phyloP scores from a whole-genome alignment of 2,797 vertebrate species.

The Acanthurus lineatus region DNA sequence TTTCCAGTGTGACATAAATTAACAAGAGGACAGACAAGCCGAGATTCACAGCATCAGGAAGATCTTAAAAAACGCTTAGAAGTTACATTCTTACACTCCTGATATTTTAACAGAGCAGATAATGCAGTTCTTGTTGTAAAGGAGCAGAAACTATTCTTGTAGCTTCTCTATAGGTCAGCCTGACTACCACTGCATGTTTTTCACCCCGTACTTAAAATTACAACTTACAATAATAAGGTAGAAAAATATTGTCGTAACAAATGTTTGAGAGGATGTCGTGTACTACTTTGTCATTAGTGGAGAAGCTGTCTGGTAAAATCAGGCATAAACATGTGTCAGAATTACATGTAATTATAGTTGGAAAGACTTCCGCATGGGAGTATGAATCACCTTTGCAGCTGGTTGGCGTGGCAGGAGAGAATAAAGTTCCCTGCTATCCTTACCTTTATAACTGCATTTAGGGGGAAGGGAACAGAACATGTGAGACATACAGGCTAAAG shows the following conservation, averaged over 20 bases:
- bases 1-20: conserved; percentile 63
- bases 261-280: conserved; percentile 84
- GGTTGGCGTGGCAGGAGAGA: conserved; percentile 75
- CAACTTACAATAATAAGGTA: conserved; percentile 73
- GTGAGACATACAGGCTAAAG: conserved; percentile 52
- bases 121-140: conserved; percentile 4
- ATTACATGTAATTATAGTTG: conserved; percentile 87
- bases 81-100: conserved; percentile 33
- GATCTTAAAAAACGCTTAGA: conserved; percentile 44
- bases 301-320: conserved; percentile 82
- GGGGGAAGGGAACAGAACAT: conserved; percentile 55
- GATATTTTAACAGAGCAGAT: conserved; percentile 37
- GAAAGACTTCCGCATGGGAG: conserved; percentile 83
- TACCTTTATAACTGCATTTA: conserved; percentile 68
- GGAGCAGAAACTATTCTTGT: conserved; percentile 17
- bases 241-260: conserved; percentile 80
- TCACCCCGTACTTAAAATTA: conserved; percentile 71
- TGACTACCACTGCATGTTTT: conserved; percentile 48
- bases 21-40: conserved; percentile 56
- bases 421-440: conserved; percentile 74
- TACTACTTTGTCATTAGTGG: conserved; percentile 85
- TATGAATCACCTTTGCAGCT: conserved; percentile 86
- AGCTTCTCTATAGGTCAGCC: conserved; percentile 45
- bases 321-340: conserved; percentile 87
- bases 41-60: conserved; percentile 45